Evolutionary conservation across 2,888 invertebrate genomes (phyloP).

Genomic region (Athetis lepigone): DNA sequence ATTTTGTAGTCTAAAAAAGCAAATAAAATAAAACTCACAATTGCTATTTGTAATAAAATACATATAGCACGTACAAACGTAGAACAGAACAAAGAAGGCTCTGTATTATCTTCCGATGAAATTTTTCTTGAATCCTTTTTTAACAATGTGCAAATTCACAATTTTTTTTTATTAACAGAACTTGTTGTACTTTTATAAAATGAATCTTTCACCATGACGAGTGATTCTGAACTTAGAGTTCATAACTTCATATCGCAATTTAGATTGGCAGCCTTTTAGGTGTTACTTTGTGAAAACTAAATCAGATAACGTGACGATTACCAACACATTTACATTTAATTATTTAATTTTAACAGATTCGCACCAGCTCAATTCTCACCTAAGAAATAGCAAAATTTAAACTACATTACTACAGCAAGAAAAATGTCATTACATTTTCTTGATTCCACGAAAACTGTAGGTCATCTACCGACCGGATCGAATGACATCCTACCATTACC

Average conservation of each 20-base stretch:
- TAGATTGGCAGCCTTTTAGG: too few relatives aligned
- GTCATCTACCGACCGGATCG: constrained; percentile 55
- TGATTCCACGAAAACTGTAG: constrained; percentile 33
- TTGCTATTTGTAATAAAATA: constrained; percentile 35
- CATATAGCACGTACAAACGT: constrained; percentile 17
- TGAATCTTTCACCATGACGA: background rate
- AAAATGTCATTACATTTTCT: constrained; percentile 27
- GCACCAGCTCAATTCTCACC: background rate
- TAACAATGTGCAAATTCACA: constrained; percentile 30
- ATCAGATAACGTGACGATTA: too few relatives aligned
- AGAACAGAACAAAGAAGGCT: constrained; percentile 32
- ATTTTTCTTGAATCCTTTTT: constrained; percentile 29
- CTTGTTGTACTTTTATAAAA: background rate
- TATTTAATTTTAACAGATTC: too few relatives aligned
- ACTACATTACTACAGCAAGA: constrained; percentile 3
- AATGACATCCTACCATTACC: constrained; percentile 71
- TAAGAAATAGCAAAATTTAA: background rate
- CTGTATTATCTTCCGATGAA: constrained; percentile 24
- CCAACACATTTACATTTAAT: too few relatives aligned
- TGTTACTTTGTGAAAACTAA: too few relatives aligned
- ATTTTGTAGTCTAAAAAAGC: background rate
- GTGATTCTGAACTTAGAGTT: too few relatives aligned
- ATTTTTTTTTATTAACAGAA: constrained; percentile 13
- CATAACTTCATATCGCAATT: too few relatives aligned
- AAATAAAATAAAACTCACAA: constrained; percentile 17